phyloP scores from a whole-genome alignment of 2,113 vertebrate species.

The Tyrannus savana region DNA sequence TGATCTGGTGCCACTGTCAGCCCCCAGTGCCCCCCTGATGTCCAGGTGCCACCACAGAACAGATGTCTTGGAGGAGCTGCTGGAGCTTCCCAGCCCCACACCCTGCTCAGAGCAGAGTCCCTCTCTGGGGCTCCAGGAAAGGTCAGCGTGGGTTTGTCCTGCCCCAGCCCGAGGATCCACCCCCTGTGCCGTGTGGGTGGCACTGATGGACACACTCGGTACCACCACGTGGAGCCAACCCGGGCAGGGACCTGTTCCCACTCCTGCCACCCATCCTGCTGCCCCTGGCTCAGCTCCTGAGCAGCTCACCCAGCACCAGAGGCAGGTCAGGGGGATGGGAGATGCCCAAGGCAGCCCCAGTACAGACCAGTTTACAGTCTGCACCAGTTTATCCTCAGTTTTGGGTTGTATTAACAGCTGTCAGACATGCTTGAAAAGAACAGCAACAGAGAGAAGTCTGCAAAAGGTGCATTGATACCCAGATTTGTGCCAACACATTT shows the following conservation, averaged over 20 bases:
- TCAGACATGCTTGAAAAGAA: neutral
- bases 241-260: neutral
- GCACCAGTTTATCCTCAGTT: accelerated
- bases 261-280: neutral
- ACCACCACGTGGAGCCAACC: neutral
- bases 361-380: neutral
- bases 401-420: neutral
- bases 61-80: neutral
- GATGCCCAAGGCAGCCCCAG: neutral
- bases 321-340: neutral
- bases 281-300: neutral
- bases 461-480: neutral
- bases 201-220: neutral
- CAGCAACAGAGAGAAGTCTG: neutral
- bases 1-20: neutral
- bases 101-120: neutral
- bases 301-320: neutral
- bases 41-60: neutral
- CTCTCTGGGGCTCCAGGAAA: neutral
- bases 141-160: neutral
- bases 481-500: neutral
- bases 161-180: neutral
- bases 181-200: neutral
- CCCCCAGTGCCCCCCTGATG: neutral
- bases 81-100: neutral